These are phyloP conservation scores for Lathamus discolor DNA, from an alignment of 2,113 vertebrate species.

Conservation along the genomic window DNA sequence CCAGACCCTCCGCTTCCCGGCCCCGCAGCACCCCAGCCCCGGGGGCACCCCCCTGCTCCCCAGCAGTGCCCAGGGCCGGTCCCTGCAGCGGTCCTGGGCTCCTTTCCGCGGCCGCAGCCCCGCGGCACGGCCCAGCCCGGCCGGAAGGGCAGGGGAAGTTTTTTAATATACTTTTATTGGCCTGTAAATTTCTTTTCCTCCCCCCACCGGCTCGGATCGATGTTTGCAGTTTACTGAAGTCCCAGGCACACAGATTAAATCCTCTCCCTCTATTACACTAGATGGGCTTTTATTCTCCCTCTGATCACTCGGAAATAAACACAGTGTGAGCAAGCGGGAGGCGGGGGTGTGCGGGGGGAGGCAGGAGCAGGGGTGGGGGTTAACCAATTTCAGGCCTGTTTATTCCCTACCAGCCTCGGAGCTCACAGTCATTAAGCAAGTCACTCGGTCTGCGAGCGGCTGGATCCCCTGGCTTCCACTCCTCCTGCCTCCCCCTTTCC, in stretches of 20 bases:
- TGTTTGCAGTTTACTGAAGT: constrained; percentile 49
- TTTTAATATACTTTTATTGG: constrained; percentile 72
- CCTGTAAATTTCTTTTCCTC: constrained; percentile 62
- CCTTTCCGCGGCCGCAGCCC: not conserved
- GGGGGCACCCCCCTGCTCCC: fast-evolving
- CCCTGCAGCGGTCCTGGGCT: fast-evolving
- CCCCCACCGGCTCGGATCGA: constrained; percentile 60
- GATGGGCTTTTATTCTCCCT: constrained; percentile 58
- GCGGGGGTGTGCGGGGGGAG: not conserved
- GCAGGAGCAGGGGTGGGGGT: not conserved
- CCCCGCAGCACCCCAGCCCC: not conserved
- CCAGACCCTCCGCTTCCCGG: constrained; percentile 37
- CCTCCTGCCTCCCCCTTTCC: not conserved
- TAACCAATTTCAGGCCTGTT: constrained; percentile 22
- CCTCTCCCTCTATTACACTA: constrained; percentile 55
- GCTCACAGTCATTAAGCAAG: constrained; percentile 36
- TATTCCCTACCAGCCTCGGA: constrained; percentile 10
- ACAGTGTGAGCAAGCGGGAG: not conserved
- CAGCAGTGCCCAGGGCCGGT: fast-evolving
- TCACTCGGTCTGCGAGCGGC: not conserved
- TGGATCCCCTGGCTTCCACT: not conserved
- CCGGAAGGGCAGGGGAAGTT: constrained; percentile 2
- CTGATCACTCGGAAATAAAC: constrained; percentile 55
- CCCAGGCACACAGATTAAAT: constrained; percentile 60
- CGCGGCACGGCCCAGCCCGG: fast-evolving